Evolutionary conservation across 2,888 invertebrate genomes (phyloP), one percentile per base, ranked within the genome.

Genomic region (Parelbella ahira): DNA sequence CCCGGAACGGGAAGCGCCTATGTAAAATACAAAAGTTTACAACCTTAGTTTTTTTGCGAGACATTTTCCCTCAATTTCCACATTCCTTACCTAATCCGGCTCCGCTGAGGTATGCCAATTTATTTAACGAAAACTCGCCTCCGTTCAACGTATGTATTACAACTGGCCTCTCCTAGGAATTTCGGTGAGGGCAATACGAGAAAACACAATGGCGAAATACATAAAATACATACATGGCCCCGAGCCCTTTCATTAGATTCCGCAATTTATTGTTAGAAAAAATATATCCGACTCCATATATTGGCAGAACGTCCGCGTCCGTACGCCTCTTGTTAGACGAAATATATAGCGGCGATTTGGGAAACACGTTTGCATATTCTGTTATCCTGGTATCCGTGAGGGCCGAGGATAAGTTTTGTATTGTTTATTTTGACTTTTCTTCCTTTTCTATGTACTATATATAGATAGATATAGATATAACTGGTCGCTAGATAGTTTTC

Each of bases 321-420:
- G 30, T 27, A 36, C 43, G 43, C 37, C 38, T 34, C 36, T 46
- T 57, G 46, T 51, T 52, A 48, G 42, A 43, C 32, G 13, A 41
- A 45, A 41, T 50, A 37, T 43, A 43, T 43, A 25, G 50, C 46
- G 46, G 15, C 37, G 34, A 46, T 49, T 41, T 41, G 24, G 42
- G 38, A 18, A 29, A 42, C 45, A 51, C 58, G 51, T 56, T 61
- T 58, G 56, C 60, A 55, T 56, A 48, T 56, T 59, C 48, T 58
- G 56, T 44, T 43, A 29, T 42, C 54, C 53, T 49, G 34, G 56
- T 48, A 37, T 36, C 29, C 21, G 25, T 20, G 20, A 10, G 10
- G 19, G 27, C 6, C 10, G 9, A 32, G 6, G 10, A 13, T 33
- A 19, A 2, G n/a, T 20, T 36, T 39, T 33, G 28, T 38, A 15